Conservation (phyloP, 2,888 invertebrate species). For the Vesta saturnalis region DNA sequence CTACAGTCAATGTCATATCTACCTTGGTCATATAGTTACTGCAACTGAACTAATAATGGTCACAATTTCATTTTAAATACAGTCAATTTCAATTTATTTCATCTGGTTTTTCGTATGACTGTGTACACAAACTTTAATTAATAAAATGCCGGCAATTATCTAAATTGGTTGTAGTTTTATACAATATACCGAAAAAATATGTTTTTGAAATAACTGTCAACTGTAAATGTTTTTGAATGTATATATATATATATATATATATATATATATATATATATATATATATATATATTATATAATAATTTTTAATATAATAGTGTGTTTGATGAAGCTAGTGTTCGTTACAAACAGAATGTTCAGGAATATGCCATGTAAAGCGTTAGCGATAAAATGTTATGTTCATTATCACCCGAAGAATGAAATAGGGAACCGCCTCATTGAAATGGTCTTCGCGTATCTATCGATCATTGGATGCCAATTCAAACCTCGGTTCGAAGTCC, state of each 20-base stretch:
- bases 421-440: constrained; percentile 33
- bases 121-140: background rate
- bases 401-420: constrained; percentile 29
- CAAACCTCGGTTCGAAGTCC: constrained; percentile 39
- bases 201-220: background rate
- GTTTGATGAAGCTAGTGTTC: background rate
- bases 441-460: constrained; percentile 38
- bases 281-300: no score
- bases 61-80: no score
- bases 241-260: no score
- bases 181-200: background rate
- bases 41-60: no score
- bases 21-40: no score
- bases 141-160: background rate
- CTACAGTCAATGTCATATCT: no score
- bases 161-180: background rate
- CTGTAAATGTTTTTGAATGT: background rate
- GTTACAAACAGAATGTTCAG: background rate
- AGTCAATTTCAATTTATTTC: background rate
- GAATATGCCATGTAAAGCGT: constrained; percentile 25
- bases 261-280: no score
- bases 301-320: no score
- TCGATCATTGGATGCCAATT: constrained; percentile 38
- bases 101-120: background rate
- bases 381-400: constrained; percentile 30